Base-by-base conservation (phyloP, 2,113 vertebrate species). In the Entelurus aequoreus region DNA sequence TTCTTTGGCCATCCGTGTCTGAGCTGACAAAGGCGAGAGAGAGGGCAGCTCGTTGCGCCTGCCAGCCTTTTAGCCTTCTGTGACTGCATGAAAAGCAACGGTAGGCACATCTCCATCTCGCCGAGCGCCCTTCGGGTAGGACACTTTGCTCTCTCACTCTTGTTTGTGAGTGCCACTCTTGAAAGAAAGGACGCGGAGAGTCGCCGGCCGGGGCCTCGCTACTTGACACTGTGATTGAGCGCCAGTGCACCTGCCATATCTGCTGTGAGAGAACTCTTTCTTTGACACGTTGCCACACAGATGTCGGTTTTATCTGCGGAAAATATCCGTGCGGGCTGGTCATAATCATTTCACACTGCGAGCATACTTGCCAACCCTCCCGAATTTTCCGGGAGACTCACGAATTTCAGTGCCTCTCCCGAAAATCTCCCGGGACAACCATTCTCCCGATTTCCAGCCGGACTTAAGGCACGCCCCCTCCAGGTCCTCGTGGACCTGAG, bases 1-100 rank as follows among this genome's bases (percentile, higher is more conserved):
- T 78, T 80, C 79, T 83, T 81, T 85, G 79, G 78, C 77, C 75
- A 71, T 75, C 69, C 68, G 61, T 77, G 68, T 64, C 64, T 65
- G 36, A 68, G 68, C 75, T 72, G 66, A 84, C 84, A 75, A 85
- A 81, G 75, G 74, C 71, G 13, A 10, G 35, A 46, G 74, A 66
- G 79, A 68, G 79, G 75, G 81, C 77, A 84, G 68, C 69, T 65
- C 54, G 76, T 83, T 77, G 42, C 54, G 50, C 77, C 79, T 53
- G 78, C 21, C 46, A 70, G 66, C 67, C 69, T 74, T 81, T 85
- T 85, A 74, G 65, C 78, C 76, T 68, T 79, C 72, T 72, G 65
- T 71, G 71, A 63, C 69, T 71, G 67, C 78, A 71, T 83, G 76
- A 71, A 79, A 86, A 79, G 79, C 76, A 74, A 72, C 63, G 71